Percentiles rank a stretch among this genome's conserved stretches.
These are phyloP conservation scores for Periparus ater DNA, from an alignment of 2,797 vertebrate genomes.

Conservation along the genomic window DNA sequence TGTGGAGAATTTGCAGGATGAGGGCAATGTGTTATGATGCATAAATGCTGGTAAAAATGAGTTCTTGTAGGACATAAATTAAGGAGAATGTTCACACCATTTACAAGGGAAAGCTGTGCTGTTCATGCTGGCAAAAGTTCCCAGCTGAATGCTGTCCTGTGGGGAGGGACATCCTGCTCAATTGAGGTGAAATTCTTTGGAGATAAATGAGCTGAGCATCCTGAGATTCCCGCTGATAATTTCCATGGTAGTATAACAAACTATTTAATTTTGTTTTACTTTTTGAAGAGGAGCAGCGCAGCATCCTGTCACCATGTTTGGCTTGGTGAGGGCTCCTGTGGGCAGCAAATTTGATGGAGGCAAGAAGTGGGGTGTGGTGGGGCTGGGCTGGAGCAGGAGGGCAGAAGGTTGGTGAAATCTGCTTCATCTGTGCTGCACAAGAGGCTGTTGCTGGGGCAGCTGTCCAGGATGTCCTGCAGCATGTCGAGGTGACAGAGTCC, in stretches of 20 bases:
- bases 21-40: constrained; percentile 12
- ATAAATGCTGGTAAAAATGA: constrained; percentile 8
- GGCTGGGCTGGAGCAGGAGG: background rate
- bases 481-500: background rate
- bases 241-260: background rate
- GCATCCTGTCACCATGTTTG: fast-evolving
- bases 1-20: background rate
- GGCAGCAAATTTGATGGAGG: fast-evolving
- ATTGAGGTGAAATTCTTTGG: background rate
- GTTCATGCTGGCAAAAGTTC: background rate
- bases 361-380: background rate
- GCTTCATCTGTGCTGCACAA: background rate
- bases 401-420: background rate
- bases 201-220: background rate
- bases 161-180: background rate
- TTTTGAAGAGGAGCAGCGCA: background rate
- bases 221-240: background rate
- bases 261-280: background rate
- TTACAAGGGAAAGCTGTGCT: background rate
- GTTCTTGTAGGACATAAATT: constrained; percentile 26
- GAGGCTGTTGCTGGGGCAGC: background rate
- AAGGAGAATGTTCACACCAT: background rate
- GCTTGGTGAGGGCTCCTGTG: background rate
- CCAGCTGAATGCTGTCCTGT: background rate
- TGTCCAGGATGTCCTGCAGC: background rate